Conservation (phyloP, 2,888 invertebrate species). For the Acrocyrtus sp. region DNA sequence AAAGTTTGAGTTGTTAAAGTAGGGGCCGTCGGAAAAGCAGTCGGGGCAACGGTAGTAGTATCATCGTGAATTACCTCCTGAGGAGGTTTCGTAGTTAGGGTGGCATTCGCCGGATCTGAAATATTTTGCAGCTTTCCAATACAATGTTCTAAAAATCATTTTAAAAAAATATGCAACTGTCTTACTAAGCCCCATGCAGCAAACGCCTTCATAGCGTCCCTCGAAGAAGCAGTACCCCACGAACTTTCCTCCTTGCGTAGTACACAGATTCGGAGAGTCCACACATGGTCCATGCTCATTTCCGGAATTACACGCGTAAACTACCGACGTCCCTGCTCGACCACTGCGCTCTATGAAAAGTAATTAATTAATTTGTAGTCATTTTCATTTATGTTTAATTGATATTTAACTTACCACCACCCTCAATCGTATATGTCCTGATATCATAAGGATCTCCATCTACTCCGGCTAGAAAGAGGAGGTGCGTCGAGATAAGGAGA, state of each 20-base stretch:
- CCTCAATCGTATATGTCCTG: background rate
- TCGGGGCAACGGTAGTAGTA: background rate
- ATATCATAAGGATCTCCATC: background rate
- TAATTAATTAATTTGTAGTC: background rate
- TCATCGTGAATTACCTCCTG: slow-evolving; percentile 7
- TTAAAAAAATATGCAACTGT: no score
- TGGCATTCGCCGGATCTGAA: slow-evolving; percentile 39
- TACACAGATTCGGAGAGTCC: slow-evolving; percentile 40
- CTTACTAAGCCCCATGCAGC: slow-evolving; percentile 54
- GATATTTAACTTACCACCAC: background rate
- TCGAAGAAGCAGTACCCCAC: slow-evolving; percentile 56
- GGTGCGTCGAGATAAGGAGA: background rate
- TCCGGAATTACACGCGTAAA: slow-evolving; percentile 39
- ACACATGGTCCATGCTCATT: slow-evolving; percentile 50
- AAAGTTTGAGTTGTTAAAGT: slow-evolving; percentile 9
- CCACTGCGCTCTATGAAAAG: slow-evolving; percentile 1
- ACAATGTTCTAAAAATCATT: no score
- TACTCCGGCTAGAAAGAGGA: background rate
- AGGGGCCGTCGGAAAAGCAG: slow-evolving; percentile 1
- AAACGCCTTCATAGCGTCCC: slow-evolving; percentile 51
- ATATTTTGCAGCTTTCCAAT: background rate
- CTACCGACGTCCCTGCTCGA: slow-evolving; percentile 9
- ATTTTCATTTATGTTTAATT: background rate
- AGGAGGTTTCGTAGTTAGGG: slow-evolving; percentile 21
- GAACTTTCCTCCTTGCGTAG: slow-evolving; percentile 49